Conservation (phyloP, 2,888 invertebrate species). For the Zeuzera pyrina region DNA sequence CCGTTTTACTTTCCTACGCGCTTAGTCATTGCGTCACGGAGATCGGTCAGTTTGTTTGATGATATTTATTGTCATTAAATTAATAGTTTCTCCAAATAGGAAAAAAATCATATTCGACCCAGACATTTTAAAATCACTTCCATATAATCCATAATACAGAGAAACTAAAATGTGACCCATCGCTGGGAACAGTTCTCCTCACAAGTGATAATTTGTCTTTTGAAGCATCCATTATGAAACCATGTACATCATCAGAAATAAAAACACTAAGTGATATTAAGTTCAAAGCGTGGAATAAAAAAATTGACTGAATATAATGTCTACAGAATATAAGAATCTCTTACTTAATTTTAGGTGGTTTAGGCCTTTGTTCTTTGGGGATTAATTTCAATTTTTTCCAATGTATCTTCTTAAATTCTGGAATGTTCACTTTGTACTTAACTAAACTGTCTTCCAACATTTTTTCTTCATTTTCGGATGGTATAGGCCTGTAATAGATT, state of each 20-base stretch:
- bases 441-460: conserved; percentile 25
- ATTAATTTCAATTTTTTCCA: conserved; percentile 52
- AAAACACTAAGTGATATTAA: conserved; percentile 2
- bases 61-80: too few relatives aligned
- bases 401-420: conserved; percentile 42
- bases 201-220: too few relatives aligned
- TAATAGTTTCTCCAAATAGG: too few relatives aligned
- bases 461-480: conserved; percentile 30
- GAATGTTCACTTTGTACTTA: conserved; percentile 37
- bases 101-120: too few relatives aligned
- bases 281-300: conserved; percentile 1
- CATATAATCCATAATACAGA: too few relatives aligned
- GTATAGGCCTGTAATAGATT: conserved; percentile 34
- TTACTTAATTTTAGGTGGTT: conserved; percentile 42
- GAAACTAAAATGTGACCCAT: too few relatives aligned
- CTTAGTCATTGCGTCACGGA: too few relatives aligned
- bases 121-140: too few relatives aligned
- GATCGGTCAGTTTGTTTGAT: too few relatives aligned
- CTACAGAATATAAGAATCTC: conserved; percentile 6
- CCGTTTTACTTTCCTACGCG: too few relatives aligned
- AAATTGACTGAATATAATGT: background rate
- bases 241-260: background rate
- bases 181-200: too few relatives aligned
- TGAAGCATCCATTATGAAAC: too few relatives aligned
- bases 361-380: conserved; percentile 49